A percentile compares a stretch with the other conserved stretches of the same genome.
phyloP scores from a whole-genome alignment of 2,113 vertebrate genomes.

The Raphicerus campestris region DNA sequence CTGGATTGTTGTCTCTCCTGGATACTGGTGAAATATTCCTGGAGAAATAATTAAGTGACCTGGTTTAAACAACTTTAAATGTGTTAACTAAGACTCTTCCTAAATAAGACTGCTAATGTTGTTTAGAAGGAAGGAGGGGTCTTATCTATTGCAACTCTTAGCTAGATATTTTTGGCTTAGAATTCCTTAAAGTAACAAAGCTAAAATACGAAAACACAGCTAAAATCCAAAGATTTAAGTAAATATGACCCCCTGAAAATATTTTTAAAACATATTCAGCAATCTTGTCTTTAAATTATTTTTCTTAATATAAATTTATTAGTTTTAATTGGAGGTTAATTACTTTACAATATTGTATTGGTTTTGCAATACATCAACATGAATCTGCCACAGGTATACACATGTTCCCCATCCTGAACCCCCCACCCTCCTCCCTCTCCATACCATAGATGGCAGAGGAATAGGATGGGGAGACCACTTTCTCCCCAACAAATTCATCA shows the following conservation, averaged over 20 bases:
- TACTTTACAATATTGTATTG: neutral
- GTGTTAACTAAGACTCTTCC: neutral
- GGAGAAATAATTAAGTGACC: neutral
- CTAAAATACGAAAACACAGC: neutral
- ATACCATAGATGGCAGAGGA: too few species aligned
- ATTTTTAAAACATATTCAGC: neutral
- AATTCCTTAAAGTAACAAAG: neutral
- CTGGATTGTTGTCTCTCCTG: neutral
- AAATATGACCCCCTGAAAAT: neutral
- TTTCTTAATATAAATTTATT: neutral
- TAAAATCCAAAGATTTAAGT: neutral
- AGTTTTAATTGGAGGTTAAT: neutral
- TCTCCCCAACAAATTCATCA: too few species aligned
- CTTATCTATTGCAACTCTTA: neutral
- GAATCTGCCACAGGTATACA: neutral
- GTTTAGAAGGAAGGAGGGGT: neutral
- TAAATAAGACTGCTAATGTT: neutral
- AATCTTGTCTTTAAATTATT: neutral
- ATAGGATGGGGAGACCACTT: too few species aligned
- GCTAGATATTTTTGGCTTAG: neutral
- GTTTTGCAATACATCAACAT: neutral
- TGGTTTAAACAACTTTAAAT: neutral
- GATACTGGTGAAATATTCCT: neutral
- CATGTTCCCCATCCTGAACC: neutral
- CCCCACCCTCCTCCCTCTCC: accelerated